Percentiles rank a stretch among this genome's conserved stretches.
Conservation (phyloP, 2,113 vertebrate species). For the Mixornis gularis region DNA sequence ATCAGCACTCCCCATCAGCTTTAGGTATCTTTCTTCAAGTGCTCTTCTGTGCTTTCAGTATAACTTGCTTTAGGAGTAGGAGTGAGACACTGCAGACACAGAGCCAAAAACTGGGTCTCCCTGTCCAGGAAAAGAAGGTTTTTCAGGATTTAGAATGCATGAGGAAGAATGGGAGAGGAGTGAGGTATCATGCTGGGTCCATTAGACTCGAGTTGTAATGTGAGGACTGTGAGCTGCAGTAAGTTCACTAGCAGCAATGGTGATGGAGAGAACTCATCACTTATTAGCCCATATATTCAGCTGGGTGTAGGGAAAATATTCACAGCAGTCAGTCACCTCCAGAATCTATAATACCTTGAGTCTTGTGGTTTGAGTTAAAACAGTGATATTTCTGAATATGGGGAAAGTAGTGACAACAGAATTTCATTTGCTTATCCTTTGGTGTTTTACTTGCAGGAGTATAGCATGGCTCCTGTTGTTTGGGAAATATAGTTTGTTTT, state of each 20-base stretch:
- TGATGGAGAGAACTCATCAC: background rate
- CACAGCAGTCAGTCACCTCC: background rate
- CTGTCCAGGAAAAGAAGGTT: background rate
- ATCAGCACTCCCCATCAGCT: background rate
- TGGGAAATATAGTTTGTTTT: background rate
- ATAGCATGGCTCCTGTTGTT: background rate
- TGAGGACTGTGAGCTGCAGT: background rate
- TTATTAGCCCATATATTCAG: background rate
- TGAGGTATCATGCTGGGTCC: background rate
- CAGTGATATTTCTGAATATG: background rate
- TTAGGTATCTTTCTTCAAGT: background rate
- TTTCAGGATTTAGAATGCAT: background rate
- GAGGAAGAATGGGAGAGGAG: background rate
- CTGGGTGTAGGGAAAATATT: background rate
- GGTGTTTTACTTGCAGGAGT: background rate
- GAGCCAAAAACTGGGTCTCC: background rate
- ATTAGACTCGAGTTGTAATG: background rate
- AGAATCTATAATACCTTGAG: background rate
- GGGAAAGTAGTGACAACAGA: background rate
- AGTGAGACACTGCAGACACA: background rate
- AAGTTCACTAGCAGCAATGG: background rate
- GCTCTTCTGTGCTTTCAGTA: background rate
- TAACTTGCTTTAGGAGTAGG: background rate
- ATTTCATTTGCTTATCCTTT: background rate
- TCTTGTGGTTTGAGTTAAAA: background rate